Evolutionary conservation across 1,140 invertebrate species (phyloP), one percentile per base, ranked within the genome.

Genomic region (Drosophila mayri): DNA sequence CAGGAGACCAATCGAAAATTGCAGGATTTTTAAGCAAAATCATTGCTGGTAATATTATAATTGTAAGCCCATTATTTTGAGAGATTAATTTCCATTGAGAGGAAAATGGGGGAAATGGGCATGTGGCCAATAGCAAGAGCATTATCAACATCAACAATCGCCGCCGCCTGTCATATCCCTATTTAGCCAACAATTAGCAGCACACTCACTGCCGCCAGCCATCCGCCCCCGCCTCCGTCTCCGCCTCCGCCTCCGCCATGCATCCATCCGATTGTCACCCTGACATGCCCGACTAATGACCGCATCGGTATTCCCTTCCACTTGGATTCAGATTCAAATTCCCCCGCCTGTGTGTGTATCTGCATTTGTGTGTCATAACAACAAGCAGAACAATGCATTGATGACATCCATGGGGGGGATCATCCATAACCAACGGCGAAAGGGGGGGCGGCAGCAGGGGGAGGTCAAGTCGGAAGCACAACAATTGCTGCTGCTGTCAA

Each of bases 231-330:
- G 22, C 22, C 22, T 22, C 22, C 22, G 22, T 3, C 22, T 22
- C 22, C 22, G 22, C 22, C 22, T 22, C 22, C 22, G 22, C 22
- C 22, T 70, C 22, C 52, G 62, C 37, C 63, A 55, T 67, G 63
- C 63, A 70, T 70, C 44, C 63, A 70, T 70, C 44, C 49, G 62
- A 70, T 70, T 70, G 62, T 67, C 66, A 68, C 62, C n/a, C 18
- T 25, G 62, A 70, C 37, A 38, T 70, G 62, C 66, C 22, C 38
- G 38, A 38, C 62, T 67, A 67, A 70, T 67, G 63, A 70, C 66
- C 63, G 38, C 47, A 70, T 49, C 40, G 62, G 62, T 65, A 49
- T 65, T 35, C 62, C 62, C 32, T 58, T 25, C 57, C 55, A 54
- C 32, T 37, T 40, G 16, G n/a, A 55, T 38, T 25, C 50, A 30